Base-by-base conservation (phyloP, 2,113 vertebrate genomes). In the Cyprinus carpio region DNA sequence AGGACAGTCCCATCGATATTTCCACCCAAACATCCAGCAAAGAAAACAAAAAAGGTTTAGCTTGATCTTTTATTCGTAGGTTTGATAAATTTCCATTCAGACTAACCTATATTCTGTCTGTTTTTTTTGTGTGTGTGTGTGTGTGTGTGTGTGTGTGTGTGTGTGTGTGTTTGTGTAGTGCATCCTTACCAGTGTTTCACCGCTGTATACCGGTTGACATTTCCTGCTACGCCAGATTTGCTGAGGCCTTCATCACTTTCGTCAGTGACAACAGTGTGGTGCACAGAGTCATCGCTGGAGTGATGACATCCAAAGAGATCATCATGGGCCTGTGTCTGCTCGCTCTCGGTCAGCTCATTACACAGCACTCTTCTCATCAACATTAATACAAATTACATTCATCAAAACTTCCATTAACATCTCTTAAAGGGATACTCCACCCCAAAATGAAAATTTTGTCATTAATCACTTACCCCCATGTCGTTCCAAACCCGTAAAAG, bases 241-340 rank as follows among this genome's bases (percentile, higher is more conserved):
- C 96, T 86, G 95, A 98, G 93, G 96, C 95, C 76, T 95, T 99
- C 92, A 94, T 97, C 94, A 96, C 96, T 89, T 97, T 99, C 91
- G 94, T 99, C 94, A 96, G 96, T 90, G 97, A 99, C 95, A 97
- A 97, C 96, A 98, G 94, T 87, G 94, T 96, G 91, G 93, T 99
- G 93, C 96, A 97, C 90, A 96, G 97, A 90, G 94, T 99, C 93
- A 94, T 97, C 90, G 95, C 96, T 87, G 97, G 98, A 91, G 96
- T 99, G 93, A 96, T 99, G 97, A 96, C 97, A 94, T 99, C 97
- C 95, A 99, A 98, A 96, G 98, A 99, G 94, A 98, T 98, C 94
- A 99, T 99, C 94, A 95, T 99, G 95, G 97, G 96, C 92, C 96
- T 99, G 92, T 99, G 98, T 92, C 90, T 99, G 90, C 96, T 99